Evolutionary conservation across 2,113 vertebrate species (phyloP).

Genomic region (Tyto alba): DNA sequence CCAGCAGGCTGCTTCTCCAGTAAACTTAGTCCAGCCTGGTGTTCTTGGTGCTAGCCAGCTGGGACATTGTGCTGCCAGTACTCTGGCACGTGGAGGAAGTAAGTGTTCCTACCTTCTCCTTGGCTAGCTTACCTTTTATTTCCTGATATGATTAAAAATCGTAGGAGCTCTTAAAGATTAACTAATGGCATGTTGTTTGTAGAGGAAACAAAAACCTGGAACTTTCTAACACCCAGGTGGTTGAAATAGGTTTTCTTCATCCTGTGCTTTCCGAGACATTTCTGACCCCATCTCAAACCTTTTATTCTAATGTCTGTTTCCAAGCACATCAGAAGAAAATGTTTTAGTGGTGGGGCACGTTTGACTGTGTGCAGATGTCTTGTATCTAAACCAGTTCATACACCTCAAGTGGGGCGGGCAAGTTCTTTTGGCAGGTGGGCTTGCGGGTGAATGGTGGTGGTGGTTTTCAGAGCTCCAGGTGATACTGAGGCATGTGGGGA

Average conservation of each 20-base stretch:
- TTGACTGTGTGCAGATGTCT: background rate
- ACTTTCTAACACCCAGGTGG: background rate
- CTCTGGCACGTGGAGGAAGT: background rate
- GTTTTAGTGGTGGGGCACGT: background rate
- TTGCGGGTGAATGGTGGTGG: fast-evolving
- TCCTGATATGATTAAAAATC: background rate
- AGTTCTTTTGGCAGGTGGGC: background rate
- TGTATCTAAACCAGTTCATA: fast-evolving
- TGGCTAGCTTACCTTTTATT: background rate
- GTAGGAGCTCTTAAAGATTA: background rate
- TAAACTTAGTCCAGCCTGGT: background rate
- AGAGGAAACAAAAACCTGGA: background rate
- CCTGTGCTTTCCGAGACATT: background rate
- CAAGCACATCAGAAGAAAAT: background rate
- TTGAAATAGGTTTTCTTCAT: background rate
- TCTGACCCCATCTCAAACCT: background rate
- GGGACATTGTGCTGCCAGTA: background rate
- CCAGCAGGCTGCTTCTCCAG: background rate
- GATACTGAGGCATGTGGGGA: background rate
- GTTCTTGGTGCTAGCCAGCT: background rate
- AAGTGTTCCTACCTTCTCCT: background rate
- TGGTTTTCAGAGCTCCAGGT: background rate
- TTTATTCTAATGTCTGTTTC: background rate
- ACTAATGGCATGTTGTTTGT: fast-evolving
- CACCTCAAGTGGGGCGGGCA: background rate